phyloP scores from a whole-genome alignment of 1,140 invertebrate genomes.

The Caenorhabditis brenneri region DNA sequence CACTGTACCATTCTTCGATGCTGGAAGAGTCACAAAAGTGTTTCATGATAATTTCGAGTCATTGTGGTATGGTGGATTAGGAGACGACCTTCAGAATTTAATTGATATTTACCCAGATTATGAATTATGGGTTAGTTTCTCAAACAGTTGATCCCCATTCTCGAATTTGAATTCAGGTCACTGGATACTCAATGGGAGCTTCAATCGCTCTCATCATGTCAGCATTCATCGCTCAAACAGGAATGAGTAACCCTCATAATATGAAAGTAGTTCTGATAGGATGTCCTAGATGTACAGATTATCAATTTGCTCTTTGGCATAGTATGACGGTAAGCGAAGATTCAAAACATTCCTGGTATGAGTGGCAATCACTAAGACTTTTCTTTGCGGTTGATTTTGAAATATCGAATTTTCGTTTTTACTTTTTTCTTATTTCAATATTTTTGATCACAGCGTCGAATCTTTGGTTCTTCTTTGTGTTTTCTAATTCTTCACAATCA shows the following conservation, averaged over 20 bases:
- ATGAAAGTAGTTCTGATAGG: constrained; percentile 40
- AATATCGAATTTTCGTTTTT: too few relatives aligned
- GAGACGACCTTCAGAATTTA: constrained; percentile 47
- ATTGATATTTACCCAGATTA: constrained; percentile 48
- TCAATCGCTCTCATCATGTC: constrained; percentile 8
- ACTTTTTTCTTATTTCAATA: too few relatives aligned
- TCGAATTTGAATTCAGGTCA: neutral
- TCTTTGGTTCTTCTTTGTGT: too few relatives aligned
- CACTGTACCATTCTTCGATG: neutral
- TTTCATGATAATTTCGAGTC: constrained; percentile 52
- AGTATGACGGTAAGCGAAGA: neutral
- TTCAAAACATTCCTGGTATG: too few relatives aligned
- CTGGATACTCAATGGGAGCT: constrained; percentile 47
- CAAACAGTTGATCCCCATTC: neutral
- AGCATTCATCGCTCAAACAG: constrained; percentile 16
- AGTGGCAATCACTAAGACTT: too few relatives aligned
- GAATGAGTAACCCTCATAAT: neutral
- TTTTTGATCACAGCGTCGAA: too few relatives aligned
- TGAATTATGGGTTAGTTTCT: constrained; percentile 3
- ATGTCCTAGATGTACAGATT: constrained; percentile 39
- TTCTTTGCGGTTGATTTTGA: too few relatives aligned
- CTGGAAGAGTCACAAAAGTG: neutral
- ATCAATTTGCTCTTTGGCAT: constrained; percentile 42
- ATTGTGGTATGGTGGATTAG: constrained; percentile 54
- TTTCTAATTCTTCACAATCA: too few relatives aligned